Conservation (phyloP, 1,140 invertebrate species). For the Dendrolimus punctatus region DNA sequence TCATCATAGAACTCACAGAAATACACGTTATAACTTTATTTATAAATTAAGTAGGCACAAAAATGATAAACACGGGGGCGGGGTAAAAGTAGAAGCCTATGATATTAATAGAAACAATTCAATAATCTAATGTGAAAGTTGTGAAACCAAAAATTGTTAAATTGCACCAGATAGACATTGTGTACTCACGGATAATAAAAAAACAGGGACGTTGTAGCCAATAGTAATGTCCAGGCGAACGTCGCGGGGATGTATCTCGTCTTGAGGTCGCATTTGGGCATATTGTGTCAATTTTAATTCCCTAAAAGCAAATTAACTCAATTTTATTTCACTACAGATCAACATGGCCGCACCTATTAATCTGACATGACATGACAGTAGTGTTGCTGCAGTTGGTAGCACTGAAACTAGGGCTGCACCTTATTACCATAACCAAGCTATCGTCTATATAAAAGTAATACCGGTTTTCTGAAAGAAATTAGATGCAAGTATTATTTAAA, state of each 20-base stretch:
- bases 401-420: conserved; percentile 12
- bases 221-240: conserved; percentile 94
- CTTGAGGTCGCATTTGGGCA: conserved; percentile 94
- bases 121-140: conserved; percentile 64
- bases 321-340: conserved; percentile 74
- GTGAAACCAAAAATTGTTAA: conserved; percentile 60
- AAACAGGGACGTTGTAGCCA: conserved; percentile 93
- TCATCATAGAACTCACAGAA: conserved; percentile 2
- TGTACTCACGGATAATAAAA: conserved; percentile 97
- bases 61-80: conserved; percentile 22
- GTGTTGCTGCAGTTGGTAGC: conserved; percentile 23
- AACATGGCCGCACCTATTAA: conserved; percentile 77
- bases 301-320: conserved; percentile 71
- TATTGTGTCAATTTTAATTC: conserved; percentile 76
- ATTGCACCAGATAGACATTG: conserved; percentile 46
- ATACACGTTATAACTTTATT: conserved; percentile 9
- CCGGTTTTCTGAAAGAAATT: too few species aligned
- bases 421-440: not conserved
- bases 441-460: not conserved
- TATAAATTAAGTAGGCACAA: conserved; percentile 1
- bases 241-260: conserved; percentile 96
- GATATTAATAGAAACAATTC: conserved; percentile 63
- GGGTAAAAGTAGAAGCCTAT: conserved; percentile 34
- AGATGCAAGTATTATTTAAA: too few species aligned
- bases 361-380: conserved; percentile 47